Base-by-base conservation (phyloP, 1,140 invertebrate genomes). In the Procambarus virginalis region DNA sequence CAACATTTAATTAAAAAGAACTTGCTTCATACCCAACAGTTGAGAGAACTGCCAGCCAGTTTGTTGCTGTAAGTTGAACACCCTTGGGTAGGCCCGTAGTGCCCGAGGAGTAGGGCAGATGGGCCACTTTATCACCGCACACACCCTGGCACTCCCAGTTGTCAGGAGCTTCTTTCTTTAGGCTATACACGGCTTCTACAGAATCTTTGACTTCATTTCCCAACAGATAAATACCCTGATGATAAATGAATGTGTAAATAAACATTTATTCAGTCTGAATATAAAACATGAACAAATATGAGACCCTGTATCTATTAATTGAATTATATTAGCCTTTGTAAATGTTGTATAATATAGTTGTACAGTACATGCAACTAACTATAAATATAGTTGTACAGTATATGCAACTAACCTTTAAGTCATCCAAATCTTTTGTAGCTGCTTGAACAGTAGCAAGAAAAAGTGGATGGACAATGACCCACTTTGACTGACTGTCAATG, bases 21-120 rank as follows among this genome's bases (percentile, higher is more conserved):
- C 51, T 51, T 58, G 17, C 51, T 49, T 82, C 81, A 60, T 68
- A 89, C 87, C 81, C 81, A 22, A 78, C 64, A 68, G 55, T 78
- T 78, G 81, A 78, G 22, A 89, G 87, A 58, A 84, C 75, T 34
- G 87, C 81, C 10, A 89, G 58, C 87, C 87, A 89, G 45, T 89
- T 89, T 10, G 17, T 45, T 3, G 87, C 77, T 20, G 96, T 96
- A 1, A 98, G 93, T 94, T 97, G 95, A 0, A 98, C 97, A 49
- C 97, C 97, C 95, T 98, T 98, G 14, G 98, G 97, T 77, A 97
- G 93, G 17, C 98, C 97, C 45, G 97, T 98, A 6, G 97, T 98
- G 20, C 97, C 97, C 93, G 97, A 98, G 73, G 94, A 94, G 92
- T 93, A 94, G 6, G 94, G 94, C 49, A 94, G 85, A 22, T 93